Base-by-base conservation (phyloP, 2,113 vertebrate genomes). In the Neodontobutis hainanensis region DNA sequence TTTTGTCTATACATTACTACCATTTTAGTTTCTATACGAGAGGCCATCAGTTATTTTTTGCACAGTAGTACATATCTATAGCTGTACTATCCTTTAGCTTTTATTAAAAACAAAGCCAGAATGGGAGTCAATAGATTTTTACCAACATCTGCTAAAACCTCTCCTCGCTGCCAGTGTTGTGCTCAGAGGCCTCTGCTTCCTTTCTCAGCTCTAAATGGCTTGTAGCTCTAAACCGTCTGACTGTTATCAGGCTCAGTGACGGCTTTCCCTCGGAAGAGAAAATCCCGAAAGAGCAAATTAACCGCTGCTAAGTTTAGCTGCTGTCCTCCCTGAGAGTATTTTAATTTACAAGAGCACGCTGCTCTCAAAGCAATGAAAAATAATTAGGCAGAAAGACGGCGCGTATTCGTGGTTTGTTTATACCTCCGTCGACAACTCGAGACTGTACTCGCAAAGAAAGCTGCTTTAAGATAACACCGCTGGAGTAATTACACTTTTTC, bases 301-400 rank as follows among this genome's bases (percentile, higher is more conserved):
- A 58, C 36, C 4, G 55, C 8, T 10, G 38, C 55, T 44, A 11
- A 45, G 44, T 63, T n/a, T 49, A 6, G 58, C 45, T 45, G 8
- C 36, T 14, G 32, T 53, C 49, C 14, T 49, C 50, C 38, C 14
- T 40, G 14, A 6, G 16, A 7, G 15, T 55, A 38, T 1, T n/a
- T 3, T 42, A 8, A 49, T 38, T 57, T 19, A 56, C 11, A 46
- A 63, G 38, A 52, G 43, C 36, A 0, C 55, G 46, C 38, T 11
- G 35, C 15, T 35, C 12, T 60, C n/a, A 35, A 38, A 76, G 38
- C 55, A 47, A 44, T 35, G 44, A 58, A 60, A 58, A 43, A 40
- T 12, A 73, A 81, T 58, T 69, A 52, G 49, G 19, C 62, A 6
- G 34, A 55, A 69, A 34, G 6, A 61, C 47, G 43, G 32, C 40